Percentiles rank a stretch among this genome's conserved stretches.
These are phyloP conservation scores for Argyrosomus japonicus DNA, from an alignment of 2,113 vertebrate genomes.

Conservation along the genomic window DNA sequence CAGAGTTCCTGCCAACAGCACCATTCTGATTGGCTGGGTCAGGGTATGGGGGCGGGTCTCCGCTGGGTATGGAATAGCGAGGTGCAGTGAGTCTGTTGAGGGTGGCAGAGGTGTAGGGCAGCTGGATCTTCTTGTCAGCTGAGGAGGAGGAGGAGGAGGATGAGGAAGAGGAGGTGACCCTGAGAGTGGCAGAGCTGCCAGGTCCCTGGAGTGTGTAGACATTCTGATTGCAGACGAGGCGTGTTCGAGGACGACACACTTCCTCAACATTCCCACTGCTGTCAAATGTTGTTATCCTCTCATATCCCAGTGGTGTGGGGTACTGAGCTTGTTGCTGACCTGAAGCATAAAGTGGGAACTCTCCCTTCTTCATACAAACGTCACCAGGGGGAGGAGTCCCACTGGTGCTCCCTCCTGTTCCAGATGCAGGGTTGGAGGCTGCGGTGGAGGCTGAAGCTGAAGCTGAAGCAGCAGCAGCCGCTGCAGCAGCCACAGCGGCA, in stretches of 20 bases:
- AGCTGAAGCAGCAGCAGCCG: constrained; percentile 78
- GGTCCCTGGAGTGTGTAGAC: constrained; percentile 92
- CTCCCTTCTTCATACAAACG: constrained; percentile 90
- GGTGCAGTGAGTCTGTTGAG: constrained; percentile 93
- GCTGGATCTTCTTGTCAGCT: constrained; percentile 89
- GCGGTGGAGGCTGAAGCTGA: constrained; percentile 68
- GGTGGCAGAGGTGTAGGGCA: constrained; percentile 93
- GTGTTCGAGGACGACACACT: constrained; percentile 93
- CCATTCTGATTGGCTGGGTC: constrained; percentile 88
- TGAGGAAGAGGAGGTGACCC: constrained; percentile 89
- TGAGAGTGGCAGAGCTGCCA: constrained; percentile 92
- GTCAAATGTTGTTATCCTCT: constrained; percentile 97
- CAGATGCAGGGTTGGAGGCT: constrained; percentile 66
- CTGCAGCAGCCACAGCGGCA: constrained; percentile 77
- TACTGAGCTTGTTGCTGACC: constrained; percentile 85
- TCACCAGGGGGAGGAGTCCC: constrained; percentile 83
- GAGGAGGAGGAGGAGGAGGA: constrained; percentile 83
- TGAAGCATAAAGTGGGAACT: constrained; percentile 87
- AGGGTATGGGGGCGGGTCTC: constrained; percentile 94
- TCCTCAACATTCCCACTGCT: constrained; percentile 99
- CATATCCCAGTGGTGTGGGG: constrained; percentile 93
- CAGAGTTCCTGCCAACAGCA: constrained; percentile 78
- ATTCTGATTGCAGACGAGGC: constrained; percentile 93
- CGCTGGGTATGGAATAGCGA: constrained; percentile 93
- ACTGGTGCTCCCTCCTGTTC: constrained; percentile 65